These are phyloP conservation scores for Montifringilla adamsi DNA, from an alignment of 2,113 vertebrate genomes.

Conservation along the genomic window DNA sequence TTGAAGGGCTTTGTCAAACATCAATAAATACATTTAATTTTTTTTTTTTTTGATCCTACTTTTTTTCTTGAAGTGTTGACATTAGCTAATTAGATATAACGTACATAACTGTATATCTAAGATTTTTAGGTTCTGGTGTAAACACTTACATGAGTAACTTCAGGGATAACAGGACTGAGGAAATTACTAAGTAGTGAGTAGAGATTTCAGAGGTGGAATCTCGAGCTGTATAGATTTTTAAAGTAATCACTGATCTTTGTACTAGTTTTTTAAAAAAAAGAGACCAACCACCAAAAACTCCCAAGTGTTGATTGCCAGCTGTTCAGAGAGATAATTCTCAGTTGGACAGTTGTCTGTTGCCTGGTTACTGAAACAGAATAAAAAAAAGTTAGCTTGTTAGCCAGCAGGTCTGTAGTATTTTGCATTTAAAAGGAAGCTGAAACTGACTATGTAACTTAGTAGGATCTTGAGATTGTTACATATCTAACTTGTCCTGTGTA, in stretches of 20 bases:
- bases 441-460: background rate
- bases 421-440: conserved; percentile 42
- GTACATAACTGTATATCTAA: background rate
- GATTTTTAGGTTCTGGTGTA: background rate
- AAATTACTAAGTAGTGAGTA: background rate
- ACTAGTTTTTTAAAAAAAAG: background rate
- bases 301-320: conserved; percentile 50
- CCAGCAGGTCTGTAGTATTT: conserved; percentile 19
- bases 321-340: conserved; percentile 65
- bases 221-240: background rate
- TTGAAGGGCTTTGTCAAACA: background rate
- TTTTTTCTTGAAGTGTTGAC: background rate
- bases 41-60: background rate
- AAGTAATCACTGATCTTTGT: background rate
- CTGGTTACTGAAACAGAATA: conserved; percentile 44
- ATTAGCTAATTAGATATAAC: background rate
- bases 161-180: background rate
- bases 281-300: background rate
- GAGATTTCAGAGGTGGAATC: background rate
- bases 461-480: background rate
- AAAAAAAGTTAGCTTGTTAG: conserved; percentile 54
- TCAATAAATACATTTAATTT: background rate
- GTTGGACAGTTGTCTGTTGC: conserved; percentile 59
- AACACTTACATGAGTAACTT: background rate
- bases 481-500: background rate